Conservation (phyloP, 2,113 vertebrate species). For the Cromileptes altivelis region DNA sequence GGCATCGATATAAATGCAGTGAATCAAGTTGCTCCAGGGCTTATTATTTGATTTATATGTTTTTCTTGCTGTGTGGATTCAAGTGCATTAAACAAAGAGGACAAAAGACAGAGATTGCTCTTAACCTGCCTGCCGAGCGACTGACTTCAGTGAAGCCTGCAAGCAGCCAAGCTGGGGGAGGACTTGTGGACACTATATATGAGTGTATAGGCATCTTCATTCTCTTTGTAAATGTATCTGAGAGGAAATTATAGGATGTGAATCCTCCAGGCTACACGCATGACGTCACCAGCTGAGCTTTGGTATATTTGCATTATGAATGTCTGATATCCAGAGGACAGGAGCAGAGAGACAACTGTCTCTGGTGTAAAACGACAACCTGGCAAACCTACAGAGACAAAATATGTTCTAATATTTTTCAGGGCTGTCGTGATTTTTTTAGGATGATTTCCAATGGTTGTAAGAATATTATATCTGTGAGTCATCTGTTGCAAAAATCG, state of each 20-base stretch:
- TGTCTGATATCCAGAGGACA: background rate
- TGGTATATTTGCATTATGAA: background rate
- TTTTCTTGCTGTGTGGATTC: constrained; percentile 20
- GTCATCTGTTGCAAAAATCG: constrained; percentile 14
- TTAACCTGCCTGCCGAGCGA: background rate
- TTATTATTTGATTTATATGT: constrained; percentile 22
- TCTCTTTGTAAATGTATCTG: constrained; percentile 7
- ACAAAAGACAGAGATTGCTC: background rate
- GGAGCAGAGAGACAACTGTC: background rate
- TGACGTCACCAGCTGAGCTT: constrained; percentile 8
- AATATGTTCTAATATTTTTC: constrained; percentile 18
- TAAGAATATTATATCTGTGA: constrained; percentile 1
- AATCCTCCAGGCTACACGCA: constrained; percentile 10
- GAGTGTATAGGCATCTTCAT: background rate
- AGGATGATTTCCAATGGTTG: constrained; percentile 2
- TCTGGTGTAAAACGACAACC: background rate
- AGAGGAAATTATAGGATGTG: constrained; percentile 42
- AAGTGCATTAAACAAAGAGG: background rate
- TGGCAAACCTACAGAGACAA: background rate
- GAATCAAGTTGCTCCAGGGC: background rate
- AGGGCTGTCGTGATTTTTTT: background rate
- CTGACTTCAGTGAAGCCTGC: background rate
- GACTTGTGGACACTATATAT: background rate
- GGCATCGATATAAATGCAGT: background rate
- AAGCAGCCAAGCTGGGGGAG: background rate